phyloP scores from a whole-genome alignment of 2,888 invertebrate genomes.

The Chymomyza amoena region DNA sequence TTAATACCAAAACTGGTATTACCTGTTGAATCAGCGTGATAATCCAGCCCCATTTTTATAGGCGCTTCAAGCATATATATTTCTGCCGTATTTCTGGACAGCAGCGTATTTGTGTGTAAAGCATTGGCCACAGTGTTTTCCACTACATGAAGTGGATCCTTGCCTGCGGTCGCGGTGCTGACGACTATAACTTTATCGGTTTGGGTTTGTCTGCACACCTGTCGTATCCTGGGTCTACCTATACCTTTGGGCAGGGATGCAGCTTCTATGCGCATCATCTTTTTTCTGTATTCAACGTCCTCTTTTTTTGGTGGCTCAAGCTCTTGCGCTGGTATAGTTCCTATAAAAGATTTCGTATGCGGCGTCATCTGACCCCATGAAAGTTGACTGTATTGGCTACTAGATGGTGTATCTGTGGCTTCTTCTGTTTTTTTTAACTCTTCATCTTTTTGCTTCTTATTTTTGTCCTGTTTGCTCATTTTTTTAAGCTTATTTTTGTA shows the following conservation, averaged over 20 bases:
- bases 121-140: not conserved
- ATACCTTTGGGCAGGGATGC: conserved; percentile 43
- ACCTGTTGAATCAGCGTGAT: not conserved
- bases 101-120: not conserved
- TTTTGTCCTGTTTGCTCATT: not conserved
- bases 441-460: not conserved
- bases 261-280: conserved; percentile 36
- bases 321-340: not conserved
- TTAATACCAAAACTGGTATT: not conserved
- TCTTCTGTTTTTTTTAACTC: not conserved
- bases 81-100: not conserved
- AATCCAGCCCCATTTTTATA: not conserved
- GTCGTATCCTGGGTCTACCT: not conserved
- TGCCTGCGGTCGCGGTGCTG: not conserved
- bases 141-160: not conserved
- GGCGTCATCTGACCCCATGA: not conserved
- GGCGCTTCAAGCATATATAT: not conserved
- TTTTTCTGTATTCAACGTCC: not conserved
- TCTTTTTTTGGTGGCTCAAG: not conserved
- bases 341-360: not conserved
- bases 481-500: not conserved
- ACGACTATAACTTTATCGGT: not conserved
- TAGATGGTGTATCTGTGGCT: not conserved
- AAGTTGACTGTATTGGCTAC: not conserved
- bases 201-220: not conserved